These are phyloP conservation scores for Notiomystis cincta DNA, from an alignment of 2,113 vertebrate species.

Conservation along the genomic window DNA sequence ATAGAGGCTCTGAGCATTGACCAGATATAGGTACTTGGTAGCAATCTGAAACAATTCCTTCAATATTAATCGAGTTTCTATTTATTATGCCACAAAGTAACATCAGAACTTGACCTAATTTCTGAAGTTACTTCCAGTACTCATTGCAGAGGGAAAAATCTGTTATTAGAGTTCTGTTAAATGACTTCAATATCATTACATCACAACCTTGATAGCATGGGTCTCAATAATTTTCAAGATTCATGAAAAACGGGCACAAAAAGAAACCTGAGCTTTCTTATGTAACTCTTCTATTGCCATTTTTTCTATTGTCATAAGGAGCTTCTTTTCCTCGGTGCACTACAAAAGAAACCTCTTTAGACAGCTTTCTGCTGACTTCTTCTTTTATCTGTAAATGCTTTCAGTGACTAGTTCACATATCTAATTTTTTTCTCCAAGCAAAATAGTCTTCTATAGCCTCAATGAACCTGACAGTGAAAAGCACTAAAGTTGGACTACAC, in stretches of 20 bases:
- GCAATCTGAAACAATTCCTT: not conserved
- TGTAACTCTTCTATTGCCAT: not conserved
- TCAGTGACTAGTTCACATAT: slow-evolving; percentile 15
- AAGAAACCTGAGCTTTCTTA: slow-evolving; percentile 3
- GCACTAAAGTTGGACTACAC: not conserved
- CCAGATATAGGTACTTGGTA: not conserved
- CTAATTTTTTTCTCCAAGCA: slow-evolving; percentile 11
- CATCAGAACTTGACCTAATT: not conserved
- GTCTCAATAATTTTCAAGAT: not conserved
- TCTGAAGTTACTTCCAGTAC: not conserved
- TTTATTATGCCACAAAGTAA: not conserved
- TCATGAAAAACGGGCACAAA: not conserved
- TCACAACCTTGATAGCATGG: not conserved
- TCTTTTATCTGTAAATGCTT: slow-evolving; percentile 62
- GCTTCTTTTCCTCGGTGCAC: not conserved
- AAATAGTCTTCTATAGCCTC: slow-evolving; percentile 41
- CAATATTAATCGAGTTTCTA: not conserved
- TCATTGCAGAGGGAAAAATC: not conserved
- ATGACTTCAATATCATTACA: not conserved
- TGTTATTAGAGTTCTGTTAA: not conserved
- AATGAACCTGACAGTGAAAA: slow-evolving; percentile 35
- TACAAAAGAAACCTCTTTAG: slow-evolving; percentile 57
- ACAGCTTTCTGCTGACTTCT: slow-evolving; percentile 41
- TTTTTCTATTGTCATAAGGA: slow-evolving; percentile 10
- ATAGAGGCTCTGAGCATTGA: not conserved